These are phyloP conservation scores for Drosophila ficusphila DNA, from an alignment of 1,140 invertebrate genomes.

Conservation along the genomic window DNA sequence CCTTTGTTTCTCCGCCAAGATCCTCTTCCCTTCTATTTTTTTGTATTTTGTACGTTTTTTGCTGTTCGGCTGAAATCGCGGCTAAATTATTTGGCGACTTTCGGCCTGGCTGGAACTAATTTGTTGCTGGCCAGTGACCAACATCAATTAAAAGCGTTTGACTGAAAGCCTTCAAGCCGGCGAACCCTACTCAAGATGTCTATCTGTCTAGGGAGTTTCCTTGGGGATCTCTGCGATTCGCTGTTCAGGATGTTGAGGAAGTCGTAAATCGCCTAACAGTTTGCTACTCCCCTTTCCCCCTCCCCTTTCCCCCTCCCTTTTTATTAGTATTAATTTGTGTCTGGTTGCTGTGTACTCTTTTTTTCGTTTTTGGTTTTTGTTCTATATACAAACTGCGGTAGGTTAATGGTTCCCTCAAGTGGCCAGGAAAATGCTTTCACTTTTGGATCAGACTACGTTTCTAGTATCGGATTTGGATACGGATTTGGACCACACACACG, in stretches of 20 bases:
- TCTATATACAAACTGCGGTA: constrained; percentile 78
- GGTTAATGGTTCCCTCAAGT: constrained; percentile 74
- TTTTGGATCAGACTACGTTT: constrained; percentile 22
- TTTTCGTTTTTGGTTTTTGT: constrained; percentile 17
- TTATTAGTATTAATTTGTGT: constrained; percentile 70
- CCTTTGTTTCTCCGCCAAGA: constrained; percentile 63
- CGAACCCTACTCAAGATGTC: constrained; percentile 76
- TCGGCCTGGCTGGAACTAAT: constrained; percentile 58
- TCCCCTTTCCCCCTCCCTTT: constrained; percentile 7
- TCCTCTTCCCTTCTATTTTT: constrained; percentile 10
- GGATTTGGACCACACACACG: constrained; percentile 71
- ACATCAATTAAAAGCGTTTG: constrained; percentile 76
- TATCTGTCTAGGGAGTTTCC: constrained; percentile 57
- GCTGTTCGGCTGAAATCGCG: constrained; percentile 7
- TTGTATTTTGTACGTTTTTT: neutral
- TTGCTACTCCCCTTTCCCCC: constrained; percentile 1
- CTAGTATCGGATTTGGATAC: constrained; percentile 13
- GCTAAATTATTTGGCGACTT: constrained; percentile 72
- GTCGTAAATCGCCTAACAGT: constrained; percentile 77
- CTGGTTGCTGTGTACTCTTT: constrained; percentile 23
- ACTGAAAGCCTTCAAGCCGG: constrained; percentile 71
- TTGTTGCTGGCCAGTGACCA: constrained; percentile 51
- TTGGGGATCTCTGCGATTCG: constrained; percentile 31
- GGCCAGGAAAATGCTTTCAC: constrained; percentile 64
- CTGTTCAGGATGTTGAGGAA: constrained; percentile 65